phyloP scores from a whole-genome alignment of 2,797 vertebrate genomes.

The Anomalospiza imberbis region DNA sequence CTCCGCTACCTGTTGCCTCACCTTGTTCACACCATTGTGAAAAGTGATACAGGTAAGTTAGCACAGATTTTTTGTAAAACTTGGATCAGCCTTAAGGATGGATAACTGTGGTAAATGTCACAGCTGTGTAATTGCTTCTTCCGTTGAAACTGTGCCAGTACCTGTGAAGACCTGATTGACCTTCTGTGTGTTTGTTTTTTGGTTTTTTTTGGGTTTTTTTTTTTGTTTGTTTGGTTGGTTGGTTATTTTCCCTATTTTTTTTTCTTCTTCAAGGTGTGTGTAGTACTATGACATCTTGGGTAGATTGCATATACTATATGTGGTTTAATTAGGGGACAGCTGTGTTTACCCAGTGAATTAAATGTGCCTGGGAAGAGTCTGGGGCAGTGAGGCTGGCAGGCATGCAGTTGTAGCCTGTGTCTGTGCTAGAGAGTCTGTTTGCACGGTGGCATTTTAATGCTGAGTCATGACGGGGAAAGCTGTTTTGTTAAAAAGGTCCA shows the following conservation, averaged over 20 bases:
- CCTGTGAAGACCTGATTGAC: background rate
- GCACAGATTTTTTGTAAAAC: background rate
- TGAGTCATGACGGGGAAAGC: background rate
- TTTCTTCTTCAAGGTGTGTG: background rate
- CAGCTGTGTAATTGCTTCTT: background rate
- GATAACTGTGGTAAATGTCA: accelerated
- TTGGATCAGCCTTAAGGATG: background rate
- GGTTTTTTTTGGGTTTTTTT: background rate
- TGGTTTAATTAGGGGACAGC: background rate
- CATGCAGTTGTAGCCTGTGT: background rate
- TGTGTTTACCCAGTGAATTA: background rate
- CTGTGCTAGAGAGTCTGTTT: background rate
- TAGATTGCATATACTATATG: background rate
- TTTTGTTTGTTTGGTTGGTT: too few relatives aligned
- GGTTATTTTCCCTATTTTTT: too few relatives aligned
- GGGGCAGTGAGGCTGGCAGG: background rate
- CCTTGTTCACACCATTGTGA: constrained; percentile 72
- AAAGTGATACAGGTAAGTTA: constrained; percentile 58
- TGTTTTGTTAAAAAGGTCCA: background rate
- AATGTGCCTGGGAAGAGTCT: background rate
- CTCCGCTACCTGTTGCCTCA: constrained; percentile 86
- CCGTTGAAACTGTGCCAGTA: background rate
- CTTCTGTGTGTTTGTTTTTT: background rate
- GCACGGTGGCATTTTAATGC: background rate
- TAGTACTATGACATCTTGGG: background rate